phyloP scores from a whole-genome alignment of 2,888 invertebrate species.

The Ophion ventricosus region DNA sequence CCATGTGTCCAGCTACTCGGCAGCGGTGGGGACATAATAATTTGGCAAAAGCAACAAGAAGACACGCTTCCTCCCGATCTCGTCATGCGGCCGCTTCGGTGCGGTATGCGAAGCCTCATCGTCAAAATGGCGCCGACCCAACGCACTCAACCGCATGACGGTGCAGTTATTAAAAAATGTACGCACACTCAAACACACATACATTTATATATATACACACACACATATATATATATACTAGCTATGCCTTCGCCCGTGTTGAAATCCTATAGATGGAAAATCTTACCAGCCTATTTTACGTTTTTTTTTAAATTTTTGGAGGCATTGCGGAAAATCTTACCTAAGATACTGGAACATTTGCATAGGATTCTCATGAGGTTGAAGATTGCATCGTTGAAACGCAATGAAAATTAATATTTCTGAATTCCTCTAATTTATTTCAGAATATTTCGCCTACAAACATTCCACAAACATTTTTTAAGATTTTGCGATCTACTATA shows the following conservation, averaged over 20 bases:
- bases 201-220: neutral
- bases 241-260: neutral
- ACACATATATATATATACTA: neutral
- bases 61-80: conserved; percentile 16
- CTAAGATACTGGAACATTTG: too few relatives aligned
- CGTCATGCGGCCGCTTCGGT: conserved; percentile 33
- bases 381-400: neutral
- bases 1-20: conserved; percentile 52
- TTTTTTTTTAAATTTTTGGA: neutral
- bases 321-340: neutral
- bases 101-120: conserved; percentile 51
- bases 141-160: conserved; percentile 53
- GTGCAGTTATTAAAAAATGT: conserved; percentile 28
- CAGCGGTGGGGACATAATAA: conserved; percentile 68
- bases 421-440: too few relatives aligned
- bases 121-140: conserved; percentile 71
- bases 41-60: conserved; percentile 67
- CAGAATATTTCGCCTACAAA: too few relatives aligned
- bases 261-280: neutral
- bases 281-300: neutral
- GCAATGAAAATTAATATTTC: neutral
- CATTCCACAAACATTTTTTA: too few relatives aligned
- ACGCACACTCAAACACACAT: neutral
- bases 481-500: too few relatives aligned
- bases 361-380: neutral